phyloP scores from a whole-genome alignment of 1,140 invertebrate species.

The Manduca sexta region DNA sequence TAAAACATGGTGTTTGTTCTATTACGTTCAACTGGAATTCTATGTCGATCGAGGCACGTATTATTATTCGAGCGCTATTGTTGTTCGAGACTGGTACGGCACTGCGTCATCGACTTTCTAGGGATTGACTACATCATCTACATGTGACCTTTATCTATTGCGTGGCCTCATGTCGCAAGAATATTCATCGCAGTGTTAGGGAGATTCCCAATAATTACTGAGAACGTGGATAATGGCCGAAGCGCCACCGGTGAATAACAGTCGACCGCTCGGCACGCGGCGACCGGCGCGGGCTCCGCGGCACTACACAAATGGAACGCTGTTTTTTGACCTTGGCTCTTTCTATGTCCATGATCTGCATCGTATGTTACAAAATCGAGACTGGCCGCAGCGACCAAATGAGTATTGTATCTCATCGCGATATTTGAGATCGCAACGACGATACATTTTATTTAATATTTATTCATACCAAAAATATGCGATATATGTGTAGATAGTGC shows the following conservation, averaged over 20 bases:
- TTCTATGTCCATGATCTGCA: slow-evolving; percentile 28
- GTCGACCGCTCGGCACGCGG: not conserved
- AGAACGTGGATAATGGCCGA: slow-evolving; percentile 1
- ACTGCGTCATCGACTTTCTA: slow-evolving; percentile 16
- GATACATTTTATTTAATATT: too few relatives aligned
- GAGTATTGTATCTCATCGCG: slow-evolving; percentile 4
- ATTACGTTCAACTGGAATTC: not conserved
- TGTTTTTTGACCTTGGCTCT: slow-evolving; percentile 40
- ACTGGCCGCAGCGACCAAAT: slow-evolving; percentile 7
- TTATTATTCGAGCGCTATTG: not conserved
- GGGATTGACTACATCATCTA: slow-evolving; percentile 1
- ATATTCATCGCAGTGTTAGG: not conserved
- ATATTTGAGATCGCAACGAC: not conserved
- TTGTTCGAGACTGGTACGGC: slow-evolving; percentile 1
- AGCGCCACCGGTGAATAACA: not conserved
- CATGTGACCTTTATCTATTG: slow-evolving; percentile 21
- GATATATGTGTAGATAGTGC: too few relatives aligned
- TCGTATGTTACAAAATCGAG: slow-evolving; percentile 19
- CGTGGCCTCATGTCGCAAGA: slow-evolving; percentile 9
- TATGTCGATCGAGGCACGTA: not conserved
- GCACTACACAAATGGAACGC: slow-evolving; percentile 7
- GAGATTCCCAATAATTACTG: slow-evolving; percentile 19
- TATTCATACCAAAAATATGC: too few relatives aligned
- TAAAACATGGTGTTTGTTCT: slow-evolving; percentile 34
- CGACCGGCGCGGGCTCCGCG: slow-evolving; percentile 4